Conservation (phyloP, 2,797 vertebrate genomes). For the Enteromius mattozi region DNA sequence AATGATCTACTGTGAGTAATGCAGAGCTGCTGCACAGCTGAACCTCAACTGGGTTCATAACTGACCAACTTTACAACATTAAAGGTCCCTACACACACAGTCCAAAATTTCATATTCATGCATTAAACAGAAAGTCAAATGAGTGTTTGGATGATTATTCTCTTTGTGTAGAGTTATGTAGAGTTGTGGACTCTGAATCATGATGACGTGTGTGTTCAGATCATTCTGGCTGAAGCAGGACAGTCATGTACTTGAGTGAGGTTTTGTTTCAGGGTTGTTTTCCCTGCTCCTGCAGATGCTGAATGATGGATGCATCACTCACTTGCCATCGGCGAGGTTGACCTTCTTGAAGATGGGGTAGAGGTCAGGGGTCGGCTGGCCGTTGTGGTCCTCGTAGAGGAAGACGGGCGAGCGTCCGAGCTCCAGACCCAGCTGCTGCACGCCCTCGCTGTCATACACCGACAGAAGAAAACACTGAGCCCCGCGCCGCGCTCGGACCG, state of each 20-base stretch:
- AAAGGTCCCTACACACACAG: too few relatives aligned
- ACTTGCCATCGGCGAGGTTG: constrained; percentile 94
- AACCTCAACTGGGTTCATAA: neutral
- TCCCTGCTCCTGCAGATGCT: too few relatives aligned
- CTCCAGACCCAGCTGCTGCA: constrained; percentile 93
- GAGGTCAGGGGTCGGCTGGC: constrained; percentile 89
- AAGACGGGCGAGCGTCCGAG: constrained; percentile 93
- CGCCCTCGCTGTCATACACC: constrained; percentile 85
- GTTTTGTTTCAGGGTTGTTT: too few relatives aligned
- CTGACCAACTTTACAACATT: neutral
- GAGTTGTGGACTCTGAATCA: too few relatives aligned
- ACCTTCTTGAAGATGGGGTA: constrained; percentile 92
- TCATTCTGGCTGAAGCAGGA: too few relatives aligned
- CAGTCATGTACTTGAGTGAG: too few relatives aligned
- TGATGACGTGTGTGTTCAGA: too few relatives aligned
- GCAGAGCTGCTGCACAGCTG: neutral
- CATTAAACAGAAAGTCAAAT: neutral
- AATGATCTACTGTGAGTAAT: neutral
- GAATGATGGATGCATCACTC: constrained; percentile 67
- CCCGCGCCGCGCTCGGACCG: constrained; percentile 87
- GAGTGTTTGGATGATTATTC: neutral
- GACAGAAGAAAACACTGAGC: constrained; percentile 94
- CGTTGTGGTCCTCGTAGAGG: constrained; percentile 91
- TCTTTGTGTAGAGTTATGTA: too few relatives aligned
- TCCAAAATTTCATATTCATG: too few relatives aligned